Percentiles rank a stretch among this genome's conserved stretches.
Evolutionary conservation across 1,140 invertebrate genomes (phyloP).

Genomic region (Hesperophylax magnus): DNA sequence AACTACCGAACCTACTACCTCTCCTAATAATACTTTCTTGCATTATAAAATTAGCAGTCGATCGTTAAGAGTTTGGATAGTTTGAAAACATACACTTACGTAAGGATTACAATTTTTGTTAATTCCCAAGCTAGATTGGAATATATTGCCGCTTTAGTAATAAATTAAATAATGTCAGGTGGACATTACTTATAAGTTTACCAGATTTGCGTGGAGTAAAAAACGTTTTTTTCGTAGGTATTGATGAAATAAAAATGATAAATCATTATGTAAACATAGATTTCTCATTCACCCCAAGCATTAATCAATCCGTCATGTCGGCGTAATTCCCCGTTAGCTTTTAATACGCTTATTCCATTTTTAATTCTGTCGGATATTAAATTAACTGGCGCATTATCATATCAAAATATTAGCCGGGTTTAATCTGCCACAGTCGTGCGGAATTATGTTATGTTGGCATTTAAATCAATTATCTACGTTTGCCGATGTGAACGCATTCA

Average conservation of each 20-base stretch:
- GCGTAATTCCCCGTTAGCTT: constrained; percentile 40
- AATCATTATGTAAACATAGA: constrained; percentile 33
- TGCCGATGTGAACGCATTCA: background rate
- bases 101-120: no score
- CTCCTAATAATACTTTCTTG: no score
- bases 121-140: no score
- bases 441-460: constrained; percentile 10
- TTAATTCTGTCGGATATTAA: constrained; percentile 23
- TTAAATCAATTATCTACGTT: constrained; percentile 17
- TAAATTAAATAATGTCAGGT: no score
- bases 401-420: background rate
- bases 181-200: no score
- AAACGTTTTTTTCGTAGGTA: constrained; percentile 21
- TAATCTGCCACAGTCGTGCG: constrained; percentile 19
- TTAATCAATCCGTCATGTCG: constrained; percentile 27
- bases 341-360: constrained; percentile 41
- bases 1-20: no score
- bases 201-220: background rate
- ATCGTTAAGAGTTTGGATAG: no score
- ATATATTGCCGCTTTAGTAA: no score
- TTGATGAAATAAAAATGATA: constrained; percentile 10
- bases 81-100: no score
- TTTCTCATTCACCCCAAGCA: constrained; percentile 25
- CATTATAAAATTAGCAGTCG: no score
- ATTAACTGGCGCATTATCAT: constrained; percentile 33